Evolutionary conservation across 2,888 invertebrate species (phyloP).

Genomic region (Morpho deidamia): DNA sequence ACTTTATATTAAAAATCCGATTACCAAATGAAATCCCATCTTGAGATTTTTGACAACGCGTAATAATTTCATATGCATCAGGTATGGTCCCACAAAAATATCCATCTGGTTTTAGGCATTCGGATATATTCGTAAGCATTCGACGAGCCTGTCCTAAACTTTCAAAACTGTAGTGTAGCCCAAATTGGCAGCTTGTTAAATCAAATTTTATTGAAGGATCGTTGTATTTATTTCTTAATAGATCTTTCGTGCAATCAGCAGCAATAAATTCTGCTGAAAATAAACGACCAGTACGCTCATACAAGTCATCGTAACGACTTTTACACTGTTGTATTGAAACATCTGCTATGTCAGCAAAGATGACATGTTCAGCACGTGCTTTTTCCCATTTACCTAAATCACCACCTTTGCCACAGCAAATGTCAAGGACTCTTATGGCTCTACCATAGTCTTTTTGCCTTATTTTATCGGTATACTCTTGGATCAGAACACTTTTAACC

Average conservation of each 20-base stretch:
- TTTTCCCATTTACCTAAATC: constrained; percentile 98
- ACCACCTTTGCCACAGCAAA: constrained; percentile 99
- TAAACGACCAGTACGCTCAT: constrained; percentile 54
- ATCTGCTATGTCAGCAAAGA: constrained; percentile 96
- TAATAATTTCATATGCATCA: constrained; percentile 94
- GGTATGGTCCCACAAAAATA: constrained; percentile 98
- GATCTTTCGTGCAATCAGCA: constrained; percentile 93
- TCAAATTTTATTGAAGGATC: constrained; percentile 90
- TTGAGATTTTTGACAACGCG: constrained; percentile 79
- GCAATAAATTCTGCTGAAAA: constrained; percentile 94
- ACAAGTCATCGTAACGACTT: constrained; percentile 87
- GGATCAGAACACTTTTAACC: constrained; percentile 97
- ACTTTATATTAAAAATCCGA: constrained; percentile 85
- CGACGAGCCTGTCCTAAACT: constrained; percentile 91
- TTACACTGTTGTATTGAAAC: constrained; percentile 95
- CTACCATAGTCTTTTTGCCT: constrained; percentile 83
- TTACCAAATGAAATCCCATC: constrained; percentile 83
- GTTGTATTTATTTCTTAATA: constrained; percentile 85
- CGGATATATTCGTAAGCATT: constrained; percentile 95
- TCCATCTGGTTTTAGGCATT: constrained; percentile 92
- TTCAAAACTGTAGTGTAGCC: constrained; percentile 98
- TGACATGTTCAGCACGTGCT: constrained; percentile 86
- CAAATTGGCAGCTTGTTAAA: constrained; percentile 97
- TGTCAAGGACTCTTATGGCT: constrained; percentile 88
- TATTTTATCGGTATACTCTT: constrained; percentile 85